Percentiles rank a stretch among this genome's conserved stretches.
These are phyloP conservation scores for Zaprionus inermis DNA, from an alignment of 1,140 invertebrate genomes.

Conservation along the genomic window DNA sequence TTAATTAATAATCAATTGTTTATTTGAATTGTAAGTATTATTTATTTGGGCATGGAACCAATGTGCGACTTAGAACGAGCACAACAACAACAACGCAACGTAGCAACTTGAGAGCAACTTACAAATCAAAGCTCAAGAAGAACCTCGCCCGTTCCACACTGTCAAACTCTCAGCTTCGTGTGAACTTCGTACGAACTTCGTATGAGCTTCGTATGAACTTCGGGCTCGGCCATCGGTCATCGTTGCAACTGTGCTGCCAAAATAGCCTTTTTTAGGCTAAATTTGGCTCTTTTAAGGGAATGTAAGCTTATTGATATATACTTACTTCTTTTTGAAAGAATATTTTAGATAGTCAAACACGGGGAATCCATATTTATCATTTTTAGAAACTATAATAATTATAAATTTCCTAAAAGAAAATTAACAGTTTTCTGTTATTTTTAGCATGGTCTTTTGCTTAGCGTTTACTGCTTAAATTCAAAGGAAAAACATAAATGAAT, in stretches of 20 bases:
- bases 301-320: not conserved
- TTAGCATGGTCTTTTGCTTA: too few species aligned
- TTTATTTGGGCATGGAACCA: not conserved
- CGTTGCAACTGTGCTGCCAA: constrained; percentile 7
- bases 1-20: not conserved
- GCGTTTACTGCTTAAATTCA: too few species aligned
- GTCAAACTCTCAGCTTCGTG: constrained; percentile 37
- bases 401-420: too few species aligned
- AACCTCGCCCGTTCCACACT: constrained; percentile 49
- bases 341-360: too few species aligned
- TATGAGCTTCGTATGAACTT: constrained; percentile 47
- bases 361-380: too few species aligned
- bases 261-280: not conserved
- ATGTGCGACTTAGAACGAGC: constrained; percentile 42
- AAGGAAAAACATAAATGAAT: too few species aligned
- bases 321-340: too few species aligned
- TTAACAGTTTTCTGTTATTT: too few species aligned
- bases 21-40: not conserved
- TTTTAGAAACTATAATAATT: too few species aligned
- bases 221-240: constrained; percentile 37
- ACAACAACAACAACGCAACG: constrained; percentile 37
- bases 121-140: constrained; percentile 43
- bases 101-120: constrained; percentile 30
- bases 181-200: constrained; percentile 44
- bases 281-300: not conserved